Conservation (phyloP, 2,113 vertebrate species). For the Camelus bactrianus region DNA sequence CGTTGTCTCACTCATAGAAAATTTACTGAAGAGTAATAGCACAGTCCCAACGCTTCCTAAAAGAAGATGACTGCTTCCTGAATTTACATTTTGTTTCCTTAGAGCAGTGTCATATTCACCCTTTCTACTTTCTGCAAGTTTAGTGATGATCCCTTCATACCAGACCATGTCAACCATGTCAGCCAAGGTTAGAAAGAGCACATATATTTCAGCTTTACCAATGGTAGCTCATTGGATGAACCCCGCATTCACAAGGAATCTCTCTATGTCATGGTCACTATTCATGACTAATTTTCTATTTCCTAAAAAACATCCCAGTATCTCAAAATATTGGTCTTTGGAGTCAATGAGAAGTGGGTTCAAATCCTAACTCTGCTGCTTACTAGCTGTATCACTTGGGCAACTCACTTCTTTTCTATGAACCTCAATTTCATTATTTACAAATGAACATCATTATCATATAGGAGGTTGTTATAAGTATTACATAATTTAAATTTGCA, state of each 20-base stretch:
- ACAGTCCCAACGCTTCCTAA: not conserved
- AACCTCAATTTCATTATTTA: not conserved
- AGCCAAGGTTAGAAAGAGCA: not conserved
- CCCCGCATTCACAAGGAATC: not conserved
- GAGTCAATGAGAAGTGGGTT: not conserved
- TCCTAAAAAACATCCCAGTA: not conserved
- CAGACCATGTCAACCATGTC: not conserved
- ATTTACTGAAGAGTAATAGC: not conserved
- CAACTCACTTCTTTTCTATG: not conserved
- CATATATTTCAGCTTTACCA: not conserved
- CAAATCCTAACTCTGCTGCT: not conserved
- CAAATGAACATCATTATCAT: not conserved
- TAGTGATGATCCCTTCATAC: not conserved
- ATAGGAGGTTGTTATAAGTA: not conserved
- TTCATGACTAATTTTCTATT: not conserved
- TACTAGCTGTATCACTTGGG: not conserved
- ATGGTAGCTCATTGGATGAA: not conserved
- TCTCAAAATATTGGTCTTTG: slow-evolving; percentile 27
- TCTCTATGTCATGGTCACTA: not conserved
- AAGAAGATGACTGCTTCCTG: not conserved
- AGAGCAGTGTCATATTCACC: not conserved
- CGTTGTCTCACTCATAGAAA: not conserved
- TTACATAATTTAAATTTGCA: not conserved
- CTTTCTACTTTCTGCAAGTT: not conserved
- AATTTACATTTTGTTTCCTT: not conserved